Evolutionary conservation across 2,888 invertebrate genomes (phyloP).

Genomic region (Gastracanthus pulcherrimus): DNA sequence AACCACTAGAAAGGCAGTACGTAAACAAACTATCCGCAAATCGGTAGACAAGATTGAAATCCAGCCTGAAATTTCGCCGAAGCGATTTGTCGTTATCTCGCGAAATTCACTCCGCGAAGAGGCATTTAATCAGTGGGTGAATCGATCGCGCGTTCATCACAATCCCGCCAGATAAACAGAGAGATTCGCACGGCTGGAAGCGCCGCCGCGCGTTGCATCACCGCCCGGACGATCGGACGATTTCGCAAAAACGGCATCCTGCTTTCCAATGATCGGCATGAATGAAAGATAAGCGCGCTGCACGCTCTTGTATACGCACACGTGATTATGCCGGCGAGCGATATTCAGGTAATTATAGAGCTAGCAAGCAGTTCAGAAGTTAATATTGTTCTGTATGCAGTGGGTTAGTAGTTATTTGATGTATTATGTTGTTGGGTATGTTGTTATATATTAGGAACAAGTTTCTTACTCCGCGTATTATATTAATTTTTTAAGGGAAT

Average conservation of each 20-base stretch:
- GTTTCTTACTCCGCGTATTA: too few species aligned
- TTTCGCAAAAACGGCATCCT: slow-evolving; percentile 40
- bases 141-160: background rate
- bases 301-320: background rate
- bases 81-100: background rate
- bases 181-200: too few species aligned
- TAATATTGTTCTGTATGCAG: too few species aligned
- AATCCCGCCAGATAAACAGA: background rate
- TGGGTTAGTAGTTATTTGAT: too few species aligned
- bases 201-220: slow-evolving; percentile 9
- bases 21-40: background rate
- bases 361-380: too few species aligned
- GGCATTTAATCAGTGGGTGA: background rate
- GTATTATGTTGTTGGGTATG: too few species aligned
- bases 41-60: background rate
- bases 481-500: too few species aligned
- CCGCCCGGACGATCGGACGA: background rate
- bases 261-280: slow-evolving; percentile 31
- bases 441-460: too few species aligned
- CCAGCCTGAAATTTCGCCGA: background rate
- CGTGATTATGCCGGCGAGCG: background rate
- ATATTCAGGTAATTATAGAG: too few species aligned
- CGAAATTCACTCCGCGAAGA: too few species aligned
- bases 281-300: slow-evolving; percentile 45
- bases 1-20: too few species aligned